Evolutionary conservation across 64 coral and sea anemone species (phyloP).

Genomic region (Hydrozoanthus tunicans): DNA sequence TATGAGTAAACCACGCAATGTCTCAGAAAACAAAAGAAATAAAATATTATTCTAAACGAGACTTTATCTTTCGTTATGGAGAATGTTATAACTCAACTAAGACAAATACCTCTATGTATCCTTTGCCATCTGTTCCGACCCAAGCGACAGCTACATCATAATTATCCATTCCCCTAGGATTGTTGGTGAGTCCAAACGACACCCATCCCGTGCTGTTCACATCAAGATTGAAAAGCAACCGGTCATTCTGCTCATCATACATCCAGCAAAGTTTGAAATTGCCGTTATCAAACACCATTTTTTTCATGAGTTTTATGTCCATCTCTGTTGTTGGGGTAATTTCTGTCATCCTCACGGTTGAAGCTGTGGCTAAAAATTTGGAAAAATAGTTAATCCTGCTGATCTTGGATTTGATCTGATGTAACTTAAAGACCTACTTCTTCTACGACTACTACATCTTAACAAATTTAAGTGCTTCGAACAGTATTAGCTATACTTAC

Average conservation of each 20-base stretch:
- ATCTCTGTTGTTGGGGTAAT: background rate
- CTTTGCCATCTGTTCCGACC: background rate
- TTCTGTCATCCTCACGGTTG: background rate
- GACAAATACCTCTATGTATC: background rate
- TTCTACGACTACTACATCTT: too few relatives aligned
- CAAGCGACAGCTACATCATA: constrained; percentile 17
- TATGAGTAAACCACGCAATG: too few relatives aligned
- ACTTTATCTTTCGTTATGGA: too few relatives aligned
- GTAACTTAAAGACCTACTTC: too few relatives aligned
- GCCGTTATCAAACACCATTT: background rate
- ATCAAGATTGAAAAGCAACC: constrained; percentile 15
- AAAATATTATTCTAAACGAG: background rate
- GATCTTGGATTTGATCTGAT: too few relatives aligned
- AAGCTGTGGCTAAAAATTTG: background rate
- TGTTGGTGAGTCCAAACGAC: constrained; percentile 30
- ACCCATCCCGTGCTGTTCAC: constrained; percentile 13
- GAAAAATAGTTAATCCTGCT: background rate
- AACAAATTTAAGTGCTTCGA: too few relatives aligned
- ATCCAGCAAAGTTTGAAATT: background rate
- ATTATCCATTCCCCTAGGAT: background rate
- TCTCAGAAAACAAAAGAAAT: background rate
- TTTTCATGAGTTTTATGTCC: background rate
- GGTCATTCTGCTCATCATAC: background rate
- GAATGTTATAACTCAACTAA: too few relatives aligned
- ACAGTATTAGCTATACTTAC: too few relatives aligned